These are phyloP conservation scores for Eupelmus urozonus DNA, from an alignment of 2,888 invertebrate species.

Conservation along the genomic window DNA sequence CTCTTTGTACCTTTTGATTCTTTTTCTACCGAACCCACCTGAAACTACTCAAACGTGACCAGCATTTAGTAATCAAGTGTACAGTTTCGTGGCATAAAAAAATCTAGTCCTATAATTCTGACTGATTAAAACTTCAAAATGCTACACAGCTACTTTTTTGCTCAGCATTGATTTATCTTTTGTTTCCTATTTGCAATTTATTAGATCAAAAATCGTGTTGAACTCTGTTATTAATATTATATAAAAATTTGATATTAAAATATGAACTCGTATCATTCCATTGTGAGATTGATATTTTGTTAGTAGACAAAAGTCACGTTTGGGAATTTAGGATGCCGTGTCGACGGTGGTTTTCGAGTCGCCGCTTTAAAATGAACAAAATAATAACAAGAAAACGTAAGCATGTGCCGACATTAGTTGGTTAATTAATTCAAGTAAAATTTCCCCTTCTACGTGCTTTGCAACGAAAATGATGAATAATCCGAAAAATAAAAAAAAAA, in stretches of 20 bases:
- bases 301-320: slow-evolving; percentile 62
- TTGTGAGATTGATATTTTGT: slow-evolving; percentile 60
- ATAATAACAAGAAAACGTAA: slow-evolving; percentile 30
- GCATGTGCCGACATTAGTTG: slow-evolving; percentile 31
- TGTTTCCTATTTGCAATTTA: not conserved
- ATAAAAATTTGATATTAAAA: slow-evolving; percentile 28
- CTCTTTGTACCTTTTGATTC: slow-evolving; percentile 65
- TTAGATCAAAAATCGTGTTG: slow-evolving; percentile 4
- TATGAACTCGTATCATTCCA: slow-evolving; percentile 64
- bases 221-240: slow-evolving; percentile 4
- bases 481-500: slow-evolving; percentile 25
- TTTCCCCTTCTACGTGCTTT: slow-evolving; percentile 37
- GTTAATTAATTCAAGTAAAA: slow-evolving; percentile 46
- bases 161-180: slow-evolving; percentile 51
- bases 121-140: slow-evolving; percentile 60
- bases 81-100: slow-evolving; percentile 64
- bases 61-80: slow-evolving; percentile 65
- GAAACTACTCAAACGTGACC: slow-evolving; percentile 67
- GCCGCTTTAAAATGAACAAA: slow-evolving; percentile 34
- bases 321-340: slow-evolving; percentile 61
- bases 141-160: slow-evolving; percentile 33
- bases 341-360: slow-evolving; percentile 49
- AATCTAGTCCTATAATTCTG: slow-evolving; percentile 71
- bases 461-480: slow-evolving; percentile 33
- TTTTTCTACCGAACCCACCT: slow-evolving; percentile 66